Base-by-base conservation (phyloP, 2,113 vertebrate genomes). In the Hyperoodon ampullatus region DNA sequence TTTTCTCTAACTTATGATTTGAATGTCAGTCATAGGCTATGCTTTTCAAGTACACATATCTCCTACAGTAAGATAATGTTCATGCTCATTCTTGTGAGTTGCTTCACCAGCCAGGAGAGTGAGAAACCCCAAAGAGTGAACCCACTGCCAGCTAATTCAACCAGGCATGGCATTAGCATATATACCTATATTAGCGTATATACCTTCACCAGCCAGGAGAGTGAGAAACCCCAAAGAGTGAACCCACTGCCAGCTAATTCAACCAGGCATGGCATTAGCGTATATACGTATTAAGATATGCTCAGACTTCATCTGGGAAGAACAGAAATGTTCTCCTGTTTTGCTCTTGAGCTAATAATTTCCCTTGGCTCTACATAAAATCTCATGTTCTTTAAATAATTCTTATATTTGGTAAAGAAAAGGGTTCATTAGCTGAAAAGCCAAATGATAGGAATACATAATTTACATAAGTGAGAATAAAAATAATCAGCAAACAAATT, bases 401-500 rank as follows among this genome's bases (percentile, higher is more conserved):
- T 92, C 14, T 84, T 80, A 78, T 81, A 66, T 65, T 65, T 81
- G 1, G 28, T 11, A 55, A 93, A 82, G 21, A 94, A 92, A 90
- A 63, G 3, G 70, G 23, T 60, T 77, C 55, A 93, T 92, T 91
- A 85, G 35, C 82, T 35, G 88, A 87, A 90, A 95, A 47, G 68
- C 14, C 63, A 91, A 81, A 78, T 68, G 23, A 74, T 9, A 91
- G 7, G 50, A 93, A 50, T 24, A 50, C 13, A 77, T 58, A 77
- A 85, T 91, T 84, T 78, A 82, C 23, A 88, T 26, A 11, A 86
- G 35, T 55, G 13, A 15, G 92, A 97, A 93, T 58, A 90, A 35
- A 82, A 97, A 88, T 55, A 96, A 55, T 71, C 66, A 93, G 30
- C 35, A 93, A 91, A 61, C 88, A 94, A 96, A 93, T 90, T 83